Percentiles rank a stretch among this genome's conserved stretches.
phyloP scores from a whole-genome alignment of 2,113 vertebrate genomes.

The Vombatus ursinus region DNA sequence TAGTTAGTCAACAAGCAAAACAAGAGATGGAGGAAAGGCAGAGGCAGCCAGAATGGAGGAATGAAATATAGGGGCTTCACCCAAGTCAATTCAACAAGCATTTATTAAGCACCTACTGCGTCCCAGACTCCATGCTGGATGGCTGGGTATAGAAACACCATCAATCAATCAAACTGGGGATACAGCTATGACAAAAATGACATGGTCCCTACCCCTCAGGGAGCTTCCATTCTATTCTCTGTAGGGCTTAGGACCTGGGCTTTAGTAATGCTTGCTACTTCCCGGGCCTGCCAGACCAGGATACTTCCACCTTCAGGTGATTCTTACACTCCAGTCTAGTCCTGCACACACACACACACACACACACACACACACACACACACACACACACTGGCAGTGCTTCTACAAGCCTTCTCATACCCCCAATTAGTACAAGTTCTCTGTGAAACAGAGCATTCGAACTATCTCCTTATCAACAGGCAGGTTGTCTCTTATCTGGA shows the following conservation, averaged over 20 bases:
- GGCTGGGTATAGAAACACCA: not conserved
- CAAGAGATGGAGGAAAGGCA: not conserved
- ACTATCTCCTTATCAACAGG: not conserved
- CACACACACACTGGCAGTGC: not conserved
- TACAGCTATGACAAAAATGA: not conserved
- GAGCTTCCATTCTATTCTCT: not conserved
- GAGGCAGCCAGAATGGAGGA: not conserved
- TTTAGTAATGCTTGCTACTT: not conserved
- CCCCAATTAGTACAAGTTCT: not conserved
- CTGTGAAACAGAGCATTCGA: not conserved
- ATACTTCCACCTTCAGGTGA: not conserved
- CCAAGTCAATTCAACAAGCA: too few relatives aligned
- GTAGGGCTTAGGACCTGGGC: too few relatives aligned
- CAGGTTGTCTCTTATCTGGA: too few relatives aligned
- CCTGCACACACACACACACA: not conserved
- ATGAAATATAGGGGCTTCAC: too few relatives aligned
- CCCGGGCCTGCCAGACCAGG: too few relatives aligned
- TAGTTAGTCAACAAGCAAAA: not conserved
- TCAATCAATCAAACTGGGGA: not conserved
- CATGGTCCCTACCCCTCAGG: too few relatives aligned
- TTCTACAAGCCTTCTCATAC: not conserved
- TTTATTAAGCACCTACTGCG: too few relatives aligned
- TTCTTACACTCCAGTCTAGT: not conserved
- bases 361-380: not conserved
- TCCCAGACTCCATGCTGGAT: not conserved